Conservation (phyloP, 2,113 vertebrate species). For the Istiophorus platypterus region DNA sequence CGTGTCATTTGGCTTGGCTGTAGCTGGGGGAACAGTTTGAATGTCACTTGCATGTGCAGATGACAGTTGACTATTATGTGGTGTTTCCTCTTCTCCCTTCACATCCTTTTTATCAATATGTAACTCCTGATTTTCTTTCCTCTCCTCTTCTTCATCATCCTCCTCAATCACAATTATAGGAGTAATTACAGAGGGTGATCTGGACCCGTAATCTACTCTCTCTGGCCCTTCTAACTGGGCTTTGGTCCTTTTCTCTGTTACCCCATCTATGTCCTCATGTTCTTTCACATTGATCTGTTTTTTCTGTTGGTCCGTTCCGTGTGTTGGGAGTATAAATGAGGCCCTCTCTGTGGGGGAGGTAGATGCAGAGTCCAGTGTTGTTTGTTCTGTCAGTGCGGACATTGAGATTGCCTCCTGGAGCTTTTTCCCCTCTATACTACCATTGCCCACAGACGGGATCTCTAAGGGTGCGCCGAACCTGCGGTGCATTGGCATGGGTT, state of each 20-base stretch:
- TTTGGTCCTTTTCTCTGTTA: constrained; percentile 64
- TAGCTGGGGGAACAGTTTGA: not conserved
- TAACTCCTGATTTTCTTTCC: constrained; percentile 34
- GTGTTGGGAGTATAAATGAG: constrained; percentile 52
- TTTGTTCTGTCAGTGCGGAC: constrained; percentile 86
- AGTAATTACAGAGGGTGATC: constrained; percentile 52
- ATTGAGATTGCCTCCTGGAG: constrained; percentile 90
- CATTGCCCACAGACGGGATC: constrained; percentile 86
- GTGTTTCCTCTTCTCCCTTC: not conserved
- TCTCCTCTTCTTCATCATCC: constrained; percentile 52
- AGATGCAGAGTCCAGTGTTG: constrained; percentile 73
- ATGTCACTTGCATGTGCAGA: too few relatives aligned
- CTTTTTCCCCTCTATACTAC: constrained; percentile 68
- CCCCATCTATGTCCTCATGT: constrained; percentile 3
- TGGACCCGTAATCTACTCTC: constrained; percentile 29
- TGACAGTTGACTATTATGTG: constrained; percentile 31
- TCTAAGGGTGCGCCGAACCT: constrained; percentile 92
- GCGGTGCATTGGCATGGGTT: constrained; percentile 90
- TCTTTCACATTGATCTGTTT: constrained; percentile 35
- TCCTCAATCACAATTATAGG: constrained; percentile 72
- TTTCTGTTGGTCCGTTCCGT: constrained; percentile 56
- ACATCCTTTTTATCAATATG: constrained; percentile 9
- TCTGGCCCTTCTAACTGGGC: constrained; percentile 16
- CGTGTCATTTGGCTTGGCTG: not conserved
- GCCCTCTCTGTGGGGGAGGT: constrained; percentile 47